Conservation (phyloP, 2,113 vertebrate species). For the Archocentrus centrarchus region DNA sequence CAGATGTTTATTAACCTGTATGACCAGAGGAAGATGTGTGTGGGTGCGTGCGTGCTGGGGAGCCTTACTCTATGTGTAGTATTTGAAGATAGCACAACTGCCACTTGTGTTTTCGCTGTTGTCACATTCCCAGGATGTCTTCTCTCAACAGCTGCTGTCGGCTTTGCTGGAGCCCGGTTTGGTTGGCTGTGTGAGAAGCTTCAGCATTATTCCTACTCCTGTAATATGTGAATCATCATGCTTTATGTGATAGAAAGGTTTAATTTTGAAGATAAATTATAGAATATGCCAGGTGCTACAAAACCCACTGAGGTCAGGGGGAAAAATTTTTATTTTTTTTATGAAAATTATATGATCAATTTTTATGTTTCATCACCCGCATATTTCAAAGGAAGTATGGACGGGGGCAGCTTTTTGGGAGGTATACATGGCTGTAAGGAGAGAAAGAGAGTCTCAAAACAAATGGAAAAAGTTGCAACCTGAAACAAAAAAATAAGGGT, state of each 20-base stretch:
- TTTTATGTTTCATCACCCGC: background rate
- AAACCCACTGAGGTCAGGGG: background rate
- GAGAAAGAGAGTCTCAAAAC: background rate
- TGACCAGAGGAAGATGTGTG: background rate
- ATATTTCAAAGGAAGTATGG: background rate
- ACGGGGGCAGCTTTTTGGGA: background rate
- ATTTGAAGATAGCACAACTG: slow-evolving; percentile 40
- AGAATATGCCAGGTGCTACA: slow-evolving; percentile 39
- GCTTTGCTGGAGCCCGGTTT: slow-evolving; percentile 15
- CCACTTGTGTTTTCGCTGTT: slow-evolving; percentile 64
- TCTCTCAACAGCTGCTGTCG: slow-evolving; percentile 67
- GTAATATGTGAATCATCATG: slow-evolving; percentile 28
- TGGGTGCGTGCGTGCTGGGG: background rate
- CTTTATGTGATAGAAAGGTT: slow-evolving; percentile 35
- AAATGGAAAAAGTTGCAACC: background rate
- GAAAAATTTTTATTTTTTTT: background rate
- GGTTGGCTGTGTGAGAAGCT: slow-evolving; percentile 9
- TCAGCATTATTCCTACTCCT: slow-evolving; percentile 17
- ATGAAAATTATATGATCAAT: background rate
- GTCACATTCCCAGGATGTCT: slow-evolving; percentile 70
- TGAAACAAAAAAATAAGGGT: background rate
- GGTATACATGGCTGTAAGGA: too few relatives aligned
- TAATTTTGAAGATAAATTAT: slow-evolving; percentile 59
- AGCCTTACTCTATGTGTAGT: slow-evolving; percentile 16
- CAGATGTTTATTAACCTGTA: slow-evolving; percentile 60